A percentile compares a stretch with the other conserved stretches of the same genome.
Evolutionary conservation across 2,888 invertebrate species (phyloP).

Genomic region (Drosophila kanekoi): DNA sequence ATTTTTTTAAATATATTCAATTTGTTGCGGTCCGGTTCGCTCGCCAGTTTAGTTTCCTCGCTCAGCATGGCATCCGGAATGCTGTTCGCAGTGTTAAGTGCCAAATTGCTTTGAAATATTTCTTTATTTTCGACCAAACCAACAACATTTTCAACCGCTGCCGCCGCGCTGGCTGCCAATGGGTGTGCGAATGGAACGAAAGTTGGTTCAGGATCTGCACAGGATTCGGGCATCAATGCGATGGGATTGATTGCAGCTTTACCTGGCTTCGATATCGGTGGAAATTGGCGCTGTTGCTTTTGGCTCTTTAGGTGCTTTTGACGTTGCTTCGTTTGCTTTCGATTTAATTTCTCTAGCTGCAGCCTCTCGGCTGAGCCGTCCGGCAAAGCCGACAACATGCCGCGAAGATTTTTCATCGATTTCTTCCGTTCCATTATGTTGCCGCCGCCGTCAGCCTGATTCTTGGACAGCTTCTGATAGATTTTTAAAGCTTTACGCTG

Average conservation of each 20-base stretch:
- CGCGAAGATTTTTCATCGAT: constrained; percentile 44
- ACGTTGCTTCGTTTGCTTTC: constrained; percentile 75
- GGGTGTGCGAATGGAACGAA: background rate
- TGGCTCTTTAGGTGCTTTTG: constrained; percentile 66
- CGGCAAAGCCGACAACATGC: constrained; percentile 19
- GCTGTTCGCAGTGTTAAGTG: background rate
- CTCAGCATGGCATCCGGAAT: background rate
- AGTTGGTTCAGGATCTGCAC: background rate
- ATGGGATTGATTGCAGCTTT: constrained; percentile 1
- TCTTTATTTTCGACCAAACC: constrained; percentile 2
- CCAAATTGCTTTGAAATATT: background rate
- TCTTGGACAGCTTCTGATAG: constrained; percentile 71
- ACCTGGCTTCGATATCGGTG: constrained; percentile 7
- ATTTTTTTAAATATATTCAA: constrained; percentile 95
- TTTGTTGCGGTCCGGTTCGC: constrained; percentile 94
- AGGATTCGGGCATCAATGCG: background rate
- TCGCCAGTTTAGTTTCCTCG: constrained; percentile 87
- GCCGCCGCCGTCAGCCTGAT: constrained; percentile 14
- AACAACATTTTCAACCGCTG: background rate
- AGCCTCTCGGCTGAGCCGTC: constrained; percentile 57
- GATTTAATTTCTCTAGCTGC: constrained; percentile 72
- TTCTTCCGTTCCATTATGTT: constrained; percentile 42
- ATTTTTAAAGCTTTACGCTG: constrained; percentile 79
- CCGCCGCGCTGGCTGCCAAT: background rate
- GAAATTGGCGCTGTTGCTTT: constrained; percentile 30